Conservation (phyloP, 2,888 invertebrate species). For the Eilema caniola region DNA sequence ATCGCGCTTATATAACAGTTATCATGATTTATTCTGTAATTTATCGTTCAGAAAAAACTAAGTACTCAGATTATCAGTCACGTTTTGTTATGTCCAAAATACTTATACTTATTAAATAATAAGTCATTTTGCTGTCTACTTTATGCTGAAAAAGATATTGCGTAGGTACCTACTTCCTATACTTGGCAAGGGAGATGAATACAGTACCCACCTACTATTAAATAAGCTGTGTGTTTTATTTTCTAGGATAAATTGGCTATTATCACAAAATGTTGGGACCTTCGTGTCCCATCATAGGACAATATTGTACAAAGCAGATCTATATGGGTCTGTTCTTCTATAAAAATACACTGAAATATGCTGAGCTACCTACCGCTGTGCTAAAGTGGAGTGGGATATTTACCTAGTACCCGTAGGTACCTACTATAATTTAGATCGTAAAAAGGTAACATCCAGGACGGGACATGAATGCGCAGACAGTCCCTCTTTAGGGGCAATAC, state of each 20-base stretch:
- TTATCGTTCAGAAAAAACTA: conserved; percentile 6
- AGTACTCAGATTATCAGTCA: conserved; percentile 29
- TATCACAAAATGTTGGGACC: background rate
- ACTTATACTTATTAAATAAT: background rate
- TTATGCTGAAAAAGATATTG: background rate
- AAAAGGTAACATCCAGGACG: no score
- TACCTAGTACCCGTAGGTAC: no score
- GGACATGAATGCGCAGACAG: no score
- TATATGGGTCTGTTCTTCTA: background rate
- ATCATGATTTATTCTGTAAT: conserved; percentile 6
- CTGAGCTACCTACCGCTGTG: no score
- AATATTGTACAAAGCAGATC: background rate
- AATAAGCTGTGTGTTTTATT: no score
- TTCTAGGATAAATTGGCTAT: no score
- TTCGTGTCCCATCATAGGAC: background rate
- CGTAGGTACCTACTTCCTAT: background rate
- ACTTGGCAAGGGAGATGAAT: no score
- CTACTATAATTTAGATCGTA: no score
- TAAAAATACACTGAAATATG: background rate
- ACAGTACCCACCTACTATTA: no score
- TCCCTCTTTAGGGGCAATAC: no score
- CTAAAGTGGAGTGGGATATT: no score
- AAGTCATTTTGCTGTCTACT: background rate
- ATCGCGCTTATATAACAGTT: background rate
- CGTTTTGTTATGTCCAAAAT: background rate